phyloP scores from a whole-genome alignment of 2,888 invertebrate genomes.

The Bursaphelenchus okinawaensis region DNA sequence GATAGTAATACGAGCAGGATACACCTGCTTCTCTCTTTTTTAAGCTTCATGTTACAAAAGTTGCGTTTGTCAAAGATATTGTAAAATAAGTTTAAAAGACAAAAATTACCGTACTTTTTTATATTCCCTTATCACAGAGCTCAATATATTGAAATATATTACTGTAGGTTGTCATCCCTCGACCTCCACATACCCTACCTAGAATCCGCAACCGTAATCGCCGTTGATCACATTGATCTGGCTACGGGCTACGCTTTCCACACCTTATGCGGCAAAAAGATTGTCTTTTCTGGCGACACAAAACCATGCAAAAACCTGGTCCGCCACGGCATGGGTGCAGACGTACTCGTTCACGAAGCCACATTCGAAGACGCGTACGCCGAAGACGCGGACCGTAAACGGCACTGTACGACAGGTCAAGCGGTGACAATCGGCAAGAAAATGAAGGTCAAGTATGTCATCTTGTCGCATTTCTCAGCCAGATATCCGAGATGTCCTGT shows the following conservation, averaged over 20 bases:
- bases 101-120: too few species aligned
- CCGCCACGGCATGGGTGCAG: conserved; percentile 70
- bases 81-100: too few species aligned
- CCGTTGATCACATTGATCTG: conserved; percentile 49
- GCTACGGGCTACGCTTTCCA: conserved; percentile 47
- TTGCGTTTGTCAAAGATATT: too few species aligned
- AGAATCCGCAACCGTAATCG: conserved; percentile 36
- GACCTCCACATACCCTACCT: conserved; percentile 20
- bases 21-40: too few species aligned
- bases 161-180: too few species aligned
- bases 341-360: conserved; percentile 90
- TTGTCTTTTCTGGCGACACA: conserved; percentile 84
- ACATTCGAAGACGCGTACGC: conserved; percentile 77
- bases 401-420: conserved; percentile 58
- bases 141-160: too few species aligned
- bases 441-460: conserved; percentile 78
- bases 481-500: conserved; percentile 50
- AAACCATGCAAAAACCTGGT: conserved; percentile 77
- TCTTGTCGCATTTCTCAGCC: conserved; percentile 94
- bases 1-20: too few species aligned
- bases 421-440: conserved; percentile 62
- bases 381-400: conserved; percentile 47
- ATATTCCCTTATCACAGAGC: too few species aligned
- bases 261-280: conserved; percentile 23
- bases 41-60: too few species aligned